phyloP scores from a whole-genome alignment of 2,113 vertebrate species.

The Ciconia boyciana region DNA sequence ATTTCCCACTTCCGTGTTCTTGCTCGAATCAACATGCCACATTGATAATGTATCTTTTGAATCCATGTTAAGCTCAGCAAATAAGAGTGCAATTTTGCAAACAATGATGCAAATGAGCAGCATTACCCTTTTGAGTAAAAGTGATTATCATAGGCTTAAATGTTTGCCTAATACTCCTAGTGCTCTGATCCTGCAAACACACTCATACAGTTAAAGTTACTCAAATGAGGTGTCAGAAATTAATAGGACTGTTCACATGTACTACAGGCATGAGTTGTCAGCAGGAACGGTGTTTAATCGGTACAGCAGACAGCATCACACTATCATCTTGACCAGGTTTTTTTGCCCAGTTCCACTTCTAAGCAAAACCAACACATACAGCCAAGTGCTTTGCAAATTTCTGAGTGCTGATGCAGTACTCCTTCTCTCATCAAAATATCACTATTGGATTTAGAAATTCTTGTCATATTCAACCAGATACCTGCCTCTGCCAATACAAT shows the following conservation, averaged over 20 bases:
- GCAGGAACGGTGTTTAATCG: neutral
- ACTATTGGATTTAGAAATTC: neutral
- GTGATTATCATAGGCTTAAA: neutral
- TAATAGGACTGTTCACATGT: neutral
- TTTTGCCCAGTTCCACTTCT: conserved; percentile 55
- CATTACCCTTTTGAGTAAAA: neutral
- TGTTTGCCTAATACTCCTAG: neutral
- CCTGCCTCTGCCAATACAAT: neutral
- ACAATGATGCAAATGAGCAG: neutral
- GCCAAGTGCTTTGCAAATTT: conserved; percentile 63
- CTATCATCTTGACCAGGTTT: neutral
- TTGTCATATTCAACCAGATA: neutral
- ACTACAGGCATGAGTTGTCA: neutral
- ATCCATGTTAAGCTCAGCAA: neutral
- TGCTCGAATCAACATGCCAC: neutral
- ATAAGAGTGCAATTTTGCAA: neutral
- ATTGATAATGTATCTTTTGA: neutral
- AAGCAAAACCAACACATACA: conserved; percentile 53
- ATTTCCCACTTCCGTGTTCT: neutral
- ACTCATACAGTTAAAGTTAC: neutral
- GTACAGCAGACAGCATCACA: neutral
- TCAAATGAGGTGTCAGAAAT: neutral
- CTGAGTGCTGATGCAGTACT: conserved; percentile 71
- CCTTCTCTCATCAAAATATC: conserved; percentile 72
- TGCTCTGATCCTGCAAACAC: neutral